phyloP scores from a whole-genome alignment of 2,888 invertebrate species.

The Drosophila kambysellisi region DNA sequence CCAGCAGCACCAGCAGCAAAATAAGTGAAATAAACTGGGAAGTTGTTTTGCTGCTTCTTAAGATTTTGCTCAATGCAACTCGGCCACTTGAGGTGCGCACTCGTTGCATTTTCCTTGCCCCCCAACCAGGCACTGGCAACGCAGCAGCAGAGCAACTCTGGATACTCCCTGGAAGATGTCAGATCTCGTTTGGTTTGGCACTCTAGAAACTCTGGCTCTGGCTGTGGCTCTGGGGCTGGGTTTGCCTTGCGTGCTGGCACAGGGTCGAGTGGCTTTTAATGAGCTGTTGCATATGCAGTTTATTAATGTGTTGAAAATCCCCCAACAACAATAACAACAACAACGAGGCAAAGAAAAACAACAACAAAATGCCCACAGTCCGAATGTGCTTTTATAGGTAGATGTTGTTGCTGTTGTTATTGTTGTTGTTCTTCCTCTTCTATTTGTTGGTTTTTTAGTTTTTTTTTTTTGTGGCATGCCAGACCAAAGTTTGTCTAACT shows the following conservation, averaged over 20 bases:
- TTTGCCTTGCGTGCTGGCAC: constrained; percentile 60
- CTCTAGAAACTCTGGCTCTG: constrained; percentile 7
- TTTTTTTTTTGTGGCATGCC: constrained; percentile 29
- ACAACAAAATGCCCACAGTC: constrained; percentile 18
- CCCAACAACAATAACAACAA: constrained; percentile 16
- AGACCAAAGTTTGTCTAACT: constrained; percentile 57
- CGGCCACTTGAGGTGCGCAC: constrained; percentile 56
- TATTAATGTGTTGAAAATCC: constrained; percentile 76
- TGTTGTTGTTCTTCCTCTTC: background rate
- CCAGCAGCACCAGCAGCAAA: constrained; percentile 26
- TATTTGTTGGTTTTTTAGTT: background rate
- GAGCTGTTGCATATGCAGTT: constrained; percentile 80
- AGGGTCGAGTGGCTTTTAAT: constrained; percentile 76
- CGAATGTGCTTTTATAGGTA: background rate
- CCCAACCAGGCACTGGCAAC: background rate
- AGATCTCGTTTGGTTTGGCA: constrained; percentile 35
- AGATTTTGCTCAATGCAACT: constrained; percentile 42
- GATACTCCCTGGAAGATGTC: constrained; percentile 25
- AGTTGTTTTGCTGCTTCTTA: constrained; percentile 50
- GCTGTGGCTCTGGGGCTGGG: constrained; percentile 1
- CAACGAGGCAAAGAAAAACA: constrained; percentile 24
- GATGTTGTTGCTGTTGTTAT: constrained; percentile 14
- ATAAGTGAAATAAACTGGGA: constrained; percentile 50
- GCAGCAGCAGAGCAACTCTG: background rate
- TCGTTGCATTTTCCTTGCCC: constrained; percentile 12